A percentile compares a stretch with the other conserved stretches of the same genome.
Evolutionary conservation across 1,140 invertebrate genomes (phyloP).

Genomic region (Nomia melanderi): DNA sequence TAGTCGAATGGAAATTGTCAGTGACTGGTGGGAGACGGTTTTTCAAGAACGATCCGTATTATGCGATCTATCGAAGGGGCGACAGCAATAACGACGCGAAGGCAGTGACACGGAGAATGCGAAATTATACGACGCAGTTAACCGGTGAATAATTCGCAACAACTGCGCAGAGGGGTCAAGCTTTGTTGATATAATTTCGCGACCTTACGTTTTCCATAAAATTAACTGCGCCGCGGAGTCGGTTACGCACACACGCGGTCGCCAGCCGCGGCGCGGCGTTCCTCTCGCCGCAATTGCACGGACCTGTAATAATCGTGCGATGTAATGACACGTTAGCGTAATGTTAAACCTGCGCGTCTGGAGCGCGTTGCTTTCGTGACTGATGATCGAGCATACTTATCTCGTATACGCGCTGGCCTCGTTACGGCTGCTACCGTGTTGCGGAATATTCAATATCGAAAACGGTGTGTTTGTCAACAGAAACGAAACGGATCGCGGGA

Average conservation of each 20-base stretch:
- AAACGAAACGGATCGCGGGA: slow-evolving; percentile 23
- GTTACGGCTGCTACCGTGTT: slow-evolving; percentile 39
- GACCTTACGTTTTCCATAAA: slow-evolving; percentile 49
- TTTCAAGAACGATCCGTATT: no score
- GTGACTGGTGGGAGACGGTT: no score
- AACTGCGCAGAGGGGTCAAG: slow-evolving; percentile 11
- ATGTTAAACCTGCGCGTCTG: slow-evolving; percentile 37
- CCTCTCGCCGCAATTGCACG: slow-evolving; percentile 40
- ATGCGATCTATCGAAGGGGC: not conserved
- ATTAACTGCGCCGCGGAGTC: slow-evolving; percentile 13
- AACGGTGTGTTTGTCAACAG: slow-evolving; percentile 30
- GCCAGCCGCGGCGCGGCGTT: not conserved
- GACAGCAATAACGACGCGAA: slow-evolving; percentile 1
- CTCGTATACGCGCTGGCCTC: slow-evolving; percentile 25
- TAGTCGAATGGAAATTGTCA: not conserved
- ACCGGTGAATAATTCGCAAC: slow-evolving; percentile 15
- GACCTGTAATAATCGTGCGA: slow-evolving; percentile 40
- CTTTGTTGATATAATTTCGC: slow-evolving; percentile 55
- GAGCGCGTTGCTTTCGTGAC: slow-evolving; percentile 46
- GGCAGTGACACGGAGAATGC: not conserved
- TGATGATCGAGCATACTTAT: slow-evolving; percentile 34
- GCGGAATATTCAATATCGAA: slow-evolving; percentile 41
- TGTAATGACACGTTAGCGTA: slow-evolving; percentile 54
- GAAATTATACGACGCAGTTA: not conserved
- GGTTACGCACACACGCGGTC: not conserved